These are phyloP conservation scores for Amyelois transitella DNA, from an alignment of 1,140 invertebrate genomes.

Conservation along the genomic window DNA sequence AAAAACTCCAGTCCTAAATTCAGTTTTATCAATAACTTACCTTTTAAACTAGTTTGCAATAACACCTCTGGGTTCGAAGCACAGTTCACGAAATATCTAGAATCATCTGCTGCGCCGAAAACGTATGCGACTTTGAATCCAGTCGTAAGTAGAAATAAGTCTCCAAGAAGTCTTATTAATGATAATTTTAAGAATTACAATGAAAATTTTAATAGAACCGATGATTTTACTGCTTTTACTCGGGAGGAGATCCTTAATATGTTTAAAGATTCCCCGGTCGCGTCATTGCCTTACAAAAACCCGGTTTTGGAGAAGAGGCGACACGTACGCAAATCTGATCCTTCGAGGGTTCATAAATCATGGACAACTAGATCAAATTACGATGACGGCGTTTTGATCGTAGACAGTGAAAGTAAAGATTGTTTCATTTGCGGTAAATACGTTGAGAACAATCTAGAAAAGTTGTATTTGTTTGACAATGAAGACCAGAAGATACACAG, in stretches of 20 bases:
- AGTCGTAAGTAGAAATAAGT: slow-evolving; percentile 31
- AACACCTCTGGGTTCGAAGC: slow-evolving; percentile 52
- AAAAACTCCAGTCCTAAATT: slow-evolving; percentile 38
- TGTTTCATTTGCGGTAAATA: slow-evolving; percentile 57
- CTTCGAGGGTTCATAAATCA: slow-evolving; percentile 43
- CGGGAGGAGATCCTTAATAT: slow-evolving; percentile 61
- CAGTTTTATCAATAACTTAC: slow-evolving; percentile 46
- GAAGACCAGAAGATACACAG: slow-evolving; percentile 60
- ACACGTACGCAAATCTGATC: slow-evolving; percentile 59
- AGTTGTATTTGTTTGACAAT: slow-evolving; percentile 61
- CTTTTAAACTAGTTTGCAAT: slow-evolving; percentile 55
- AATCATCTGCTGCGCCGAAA: slow-evolving; percentile 24
- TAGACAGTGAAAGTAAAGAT: slow-evolving; percentile 32
- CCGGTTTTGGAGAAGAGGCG: slow-evolving; percentile 40
- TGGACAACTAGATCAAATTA: slow-evolving; percentile 35
- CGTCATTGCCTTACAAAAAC: slow-evolving; percentile 40
- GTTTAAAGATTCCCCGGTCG: slow-evolving; percentile 63
- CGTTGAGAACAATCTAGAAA: slow-evolving; percentile 46
- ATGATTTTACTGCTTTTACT: slow-evolving; percentile 36
- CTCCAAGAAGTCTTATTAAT: slow-evolving; percentile 35
- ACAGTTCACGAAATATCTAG: slow-evolving; percentile 56
- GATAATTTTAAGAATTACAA: slow-evolving; percentile 43
- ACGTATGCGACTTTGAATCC: slow-evolving; percentile 34
- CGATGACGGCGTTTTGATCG: slow-evolving; percentile 30
- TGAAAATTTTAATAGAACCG: slow-evolving; percentile 27